phyloP scores from a whole-genome alignment of 2,797 vertebrate species.

The Typhlichthys subterraneus region DNA sequence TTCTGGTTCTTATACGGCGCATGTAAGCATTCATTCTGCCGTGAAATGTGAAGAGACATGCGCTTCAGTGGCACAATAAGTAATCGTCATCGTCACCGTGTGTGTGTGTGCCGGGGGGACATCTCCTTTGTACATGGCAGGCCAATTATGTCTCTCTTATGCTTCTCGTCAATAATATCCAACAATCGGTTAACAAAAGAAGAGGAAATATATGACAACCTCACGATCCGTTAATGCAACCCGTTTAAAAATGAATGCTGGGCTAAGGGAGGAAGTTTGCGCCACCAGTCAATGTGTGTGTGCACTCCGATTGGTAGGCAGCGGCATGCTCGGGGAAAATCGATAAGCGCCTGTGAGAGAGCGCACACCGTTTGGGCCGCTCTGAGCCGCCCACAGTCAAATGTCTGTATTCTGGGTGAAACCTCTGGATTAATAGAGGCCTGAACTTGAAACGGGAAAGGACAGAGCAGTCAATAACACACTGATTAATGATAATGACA shows the following conservation, averaged over 20 bases:
- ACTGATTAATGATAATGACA: conserved; percentile 88
- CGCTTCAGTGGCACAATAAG: not conserved
- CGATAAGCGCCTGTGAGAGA: conserved; percentile 60
- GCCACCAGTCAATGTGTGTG: conserved; percentile 45
- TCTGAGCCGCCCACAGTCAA: conserved; percentile 60
- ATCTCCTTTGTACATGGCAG: conserved; percentile 1
- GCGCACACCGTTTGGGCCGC: conserved; percentile 57
- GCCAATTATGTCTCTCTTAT: not conserved
- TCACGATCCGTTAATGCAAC: not conserved
- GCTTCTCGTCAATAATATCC: conserved; percentile 12
- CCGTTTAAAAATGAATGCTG: conserved; percentile 26
- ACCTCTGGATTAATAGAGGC: conserved; percentile 81
- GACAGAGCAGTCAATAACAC: conserved; percentile 85
- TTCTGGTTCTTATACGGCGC: no score
- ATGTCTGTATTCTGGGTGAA: conserved; percentile 75
- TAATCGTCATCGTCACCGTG: not conserved
- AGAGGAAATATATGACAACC: not conserved
- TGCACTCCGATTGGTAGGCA: conserved; percentile 49
- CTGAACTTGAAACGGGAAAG: conserved; percentile 85
- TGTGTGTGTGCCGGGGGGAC: no score
- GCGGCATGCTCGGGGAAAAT: conserved; percentile 35
- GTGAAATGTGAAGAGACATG: not conserved
- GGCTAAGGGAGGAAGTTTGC: conserved; percentile 21
- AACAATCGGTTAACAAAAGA: no score
- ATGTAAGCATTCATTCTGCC: not conserved